phyloP scores from a whole-genome alignment of 2,113 vertebrate genomes.

The Megaleporinus macrocephalus region DNA sequence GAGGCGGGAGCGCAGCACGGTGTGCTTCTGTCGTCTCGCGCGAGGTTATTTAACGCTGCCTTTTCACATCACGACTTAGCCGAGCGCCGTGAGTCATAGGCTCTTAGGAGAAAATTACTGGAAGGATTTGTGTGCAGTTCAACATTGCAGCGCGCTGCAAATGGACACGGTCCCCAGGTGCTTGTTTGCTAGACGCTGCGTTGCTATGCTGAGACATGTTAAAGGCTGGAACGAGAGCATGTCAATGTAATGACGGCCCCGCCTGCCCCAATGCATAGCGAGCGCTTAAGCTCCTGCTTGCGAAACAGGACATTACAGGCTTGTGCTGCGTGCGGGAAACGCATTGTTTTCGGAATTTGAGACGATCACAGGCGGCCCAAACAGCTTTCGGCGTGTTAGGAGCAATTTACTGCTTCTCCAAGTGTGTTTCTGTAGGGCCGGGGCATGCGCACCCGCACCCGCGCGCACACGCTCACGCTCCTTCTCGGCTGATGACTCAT shows the following conservation, averaged over 20 bases:
- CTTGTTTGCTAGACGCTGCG: neutral
- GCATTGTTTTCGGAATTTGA: slow-evolving; percentile 18
- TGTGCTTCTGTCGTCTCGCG: neutral
- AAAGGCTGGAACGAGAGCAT: slow-evolving; percentile 5
- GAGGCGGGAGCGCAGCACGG: neutral
- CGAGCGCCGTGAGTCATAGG: slow-evolving; percentile 25
- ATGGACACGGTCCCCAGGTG: slow-evolving; percentile 1
- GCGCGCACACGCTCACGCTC: neutral
- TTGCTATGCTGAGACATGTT: neutral
- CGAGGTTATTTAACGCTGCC: slow-evolving; percentile 13
- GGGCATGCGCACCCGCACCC: neutral
- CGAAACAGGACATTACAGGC: slow-evolving; percentile 22
- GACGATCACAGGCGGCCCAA: slow-evolving; percentile 37
- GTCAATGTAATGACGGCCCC: neutral
- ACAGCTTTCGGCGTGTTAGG: slow-evolving; percentile 28
- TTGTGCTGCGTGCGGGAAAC: neutral
- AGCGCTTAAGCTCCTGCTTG: neutral
- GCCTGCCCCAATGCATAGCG: neutral
- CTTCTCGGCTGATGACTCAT: slow-evolving; percentile 49
- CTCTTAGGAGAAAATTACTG: slow-evolving; percentile 25
- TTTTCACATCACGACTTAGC: slow-evolving; percentile 29
- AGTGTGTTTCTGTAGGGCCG: slow-evolving; percentile 6
- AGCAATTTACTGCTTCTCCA: neutral
- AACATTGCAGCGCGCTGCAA: neutral
- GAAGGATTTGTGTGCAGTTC: slow-evolving; percentile 6